These are phyloP conservation scores for Chromoteleia sp. DNA, from an alignment of 2,888 invertebrate species.

Conservation along the genomic window DNA sequence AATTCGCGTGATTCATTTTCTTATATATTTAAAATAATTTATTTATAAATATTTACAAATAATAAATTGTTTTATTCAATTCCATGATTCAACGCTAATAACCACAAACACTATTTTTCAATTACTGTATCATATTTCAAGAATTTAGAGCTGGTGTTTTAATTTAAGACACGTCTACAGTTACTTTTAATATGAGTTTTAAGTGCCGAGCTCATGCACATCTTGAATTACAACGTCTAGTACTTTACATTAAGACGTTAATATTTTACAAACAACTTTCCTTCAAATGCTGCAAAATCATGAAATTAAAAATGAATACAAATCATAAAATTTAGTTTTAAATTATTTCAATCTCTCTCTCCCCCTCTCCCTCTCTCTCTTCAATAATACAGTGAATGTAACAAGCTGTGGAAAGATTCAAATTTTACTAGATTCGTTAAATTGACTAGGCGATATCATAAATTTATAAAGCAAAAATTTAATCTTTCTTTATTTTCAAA, in stretches of 20 bases:
- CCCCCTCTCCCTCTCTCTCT: too few relatives aligned
- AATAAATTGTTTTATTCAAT: too few relatives aligned
- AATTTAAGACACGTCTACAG: slow-evolving; percentile 2
- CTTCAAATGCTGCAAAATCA: not conserved
- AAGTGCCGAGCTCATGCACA: slow-evolving; percentile 11
- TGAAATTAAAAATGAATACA: not conserved
- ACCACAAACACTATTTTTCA: too few relatives aligned
- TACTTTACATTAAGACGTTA: slow-evolving; percentile 8
- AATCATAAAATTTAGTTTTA: not conserved
- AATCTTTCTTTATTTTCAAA: too few relatives aligned
- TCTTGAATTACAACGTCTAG: slow-evolving; percentile 7
- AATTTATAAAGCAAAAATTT: too few relatives aligned
- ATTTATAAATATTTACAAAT: not conserved
- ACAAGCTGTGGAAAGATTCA: too few relatives aligned
- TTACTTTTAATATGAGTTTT: slow-evolving; percentile 10
- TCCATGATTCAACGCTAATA: too few relatives aligned
- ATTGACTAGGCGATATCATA: too few relatives aligned
- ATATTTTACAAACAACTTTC: not conserved
- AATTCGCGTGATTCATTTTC: too few relatives aligned
- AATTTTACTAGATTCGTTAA: too few relatives aligned
- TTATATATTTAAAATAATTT: not conserved
- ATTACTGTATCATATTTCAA: not conserved
- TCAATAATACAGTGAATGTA: too few relatives aligned
- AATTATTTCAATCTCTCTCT: too few relatives aligned
- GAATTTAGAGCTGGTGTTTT: slow-evolving; percentile 7